Conservation (phyloP, 2,797 vertebrate genomes). For the Euthynnus affinis region DNA sequence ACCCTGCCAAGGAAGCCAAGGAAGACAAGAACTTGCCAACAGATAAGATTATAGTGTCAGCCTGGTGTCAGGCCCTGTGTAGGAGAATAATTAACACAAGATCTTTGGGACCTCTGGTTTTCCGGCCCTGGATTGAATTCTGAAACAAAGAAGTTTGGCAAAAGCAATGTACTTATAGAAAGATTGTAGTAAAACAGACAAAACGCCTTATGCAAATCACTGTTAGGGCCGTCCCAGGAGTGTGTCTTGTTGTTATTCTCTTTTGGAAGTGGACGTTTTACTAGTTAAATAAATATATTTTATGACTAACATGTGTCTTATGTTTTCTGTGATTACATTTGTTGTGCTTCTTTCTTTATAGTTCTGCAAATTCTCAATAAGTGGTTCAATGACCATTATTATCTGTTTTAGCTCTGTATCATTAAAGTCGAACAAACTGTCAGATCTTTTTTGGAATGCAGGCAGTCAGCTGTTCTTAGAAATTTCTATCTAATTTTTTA, state of each 20-base stretch:
- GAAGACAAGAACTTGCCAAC: slow-evolving; percentile 61
- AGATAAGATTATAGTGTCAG: slow-evolving; percentile 37
- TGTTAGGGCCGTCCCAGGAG: slow-evolving; percentile 53
- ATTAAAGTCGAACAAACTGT: not conserved
- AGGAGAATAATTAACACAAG: slow-evolving; percentile 25
- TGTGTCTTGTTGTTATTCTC: slow-evolving; percentile 62
- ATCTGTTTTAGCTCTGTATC: not conserved
- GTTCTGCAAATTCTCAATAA: not conserved
- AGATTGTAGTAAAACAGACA: slow-evolving; percentile 56
- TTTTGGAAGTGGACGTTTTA: slow-evolving; percentile 78
- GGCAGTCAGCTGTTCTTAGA: too few relatives aligned
- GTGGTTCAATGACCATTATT: not conserved
- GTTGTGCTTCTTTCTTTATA: not conserved
- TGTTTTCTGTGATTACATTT: slow-evolving; percentile 47
- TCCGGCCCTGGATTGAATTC: slow-evolving; percentile 24
- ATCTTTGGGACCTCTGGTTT: slow-evolving; percentile 31
- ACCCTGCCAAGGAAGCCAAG: slow-evolving; percentile 36
- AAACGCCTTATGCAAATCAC: slow-evolving; percentile 66
- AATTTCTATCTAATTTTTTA: not conserved
- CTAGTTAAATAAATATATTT: slow-evolving; percentile 84
- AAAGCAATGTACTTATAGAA: slow-evolving; percentile 46
- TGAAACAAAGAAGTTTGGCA: slow-evolving; percentile 17
- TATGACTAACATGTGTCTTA: slow-evolving; percentile 62
- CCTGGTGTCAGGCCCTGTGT: slow-evolving; percentile 26
- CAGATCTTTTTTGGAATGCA: too few relatives aligned